phyloP scores from a whole-genome alignment of 2,113 vertebrate species.

The Ailurus styani region DNA sequence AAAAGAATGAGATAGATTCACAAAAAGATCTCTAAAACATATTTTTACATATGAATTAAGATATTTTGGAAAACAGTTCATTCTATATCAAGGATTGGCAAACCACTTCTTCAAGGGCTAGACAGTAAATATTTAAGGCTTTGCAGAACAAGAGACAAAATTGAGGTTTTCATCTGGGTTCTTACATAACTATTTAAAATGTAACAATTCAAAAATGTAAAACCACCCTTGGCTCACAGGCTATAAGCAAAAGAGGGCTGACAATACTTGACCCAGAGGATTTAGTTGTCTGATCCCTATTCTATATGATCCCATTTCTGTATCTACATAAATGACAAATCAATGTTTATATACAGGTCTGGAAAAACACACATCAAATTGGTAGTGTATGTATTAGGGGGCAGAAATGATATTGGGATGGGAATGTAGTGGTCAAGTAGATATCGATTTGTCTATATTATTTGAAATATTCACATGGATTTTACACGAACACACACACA shows the following conservation, averaged over 20 bases:
- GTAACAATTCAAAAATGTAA: neutral
- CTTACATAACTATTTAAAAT: neutral
- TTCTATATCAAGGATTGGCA: neutral
- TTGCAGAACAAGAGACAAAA: neutral
- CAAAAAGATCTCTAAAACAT: neutral
- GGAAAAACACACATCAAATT: neutral
- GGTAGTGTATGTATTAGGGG: neutral
- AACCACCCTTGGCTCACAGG: neutral
- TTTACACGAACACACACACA: neutral
- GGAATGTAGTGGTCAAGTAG: neutral
- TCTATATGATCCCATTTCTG: neutral
- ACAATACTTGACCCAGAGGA: neutral
- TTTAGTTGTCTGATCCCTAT: neutral
- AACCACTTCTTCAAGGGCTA: neutral
- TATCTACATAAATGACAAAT: neutral
- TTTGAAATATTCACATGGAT: neutral
- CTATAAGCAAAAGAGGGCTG: neutral
- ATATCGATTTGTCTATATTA: neutral
- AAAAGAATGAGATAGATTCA: neutral
- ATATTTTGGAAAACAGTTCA: neutral
- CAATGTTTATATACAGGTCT: neutral
- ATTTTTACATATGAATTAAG: neutral
- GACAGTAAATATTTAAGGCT: neutral
- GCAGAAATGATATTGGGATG: neutral
- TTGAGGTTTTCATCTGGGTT: neutral